phyloP scores from a whole-genome alignment of 2,797 vertebrate genomes.

The Eupleurogrammus muticus region DNA sequence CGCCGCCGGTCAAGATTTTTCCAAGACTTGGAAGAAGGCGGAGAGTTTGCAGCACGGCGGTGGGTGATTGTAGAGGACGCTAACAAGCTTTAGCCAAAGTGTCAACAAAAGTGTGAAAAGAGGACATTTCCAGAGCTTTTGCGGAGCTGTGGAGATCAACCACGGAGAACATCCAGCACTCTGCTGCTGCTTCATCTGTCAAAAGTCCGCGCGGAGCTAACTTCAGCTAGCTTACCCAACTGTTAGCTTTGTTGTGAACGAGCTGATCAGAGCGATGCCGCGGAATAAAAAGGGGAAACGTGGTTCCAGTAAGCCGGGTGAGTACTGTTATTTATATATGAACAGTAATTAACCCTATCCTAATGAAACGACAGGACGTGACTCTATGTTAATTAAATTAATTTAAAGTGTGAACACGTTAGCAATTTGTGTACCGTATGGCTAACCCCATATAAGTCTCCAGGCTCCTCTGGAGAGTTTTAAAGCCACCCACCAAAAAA shows the following conservation, averaged over 20 bases:
- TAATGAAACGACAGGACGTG: not conserved
- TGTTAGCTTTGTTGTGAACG: slow-evolving; percentile 53
- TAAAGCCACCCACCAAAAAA: too few relatives aligned
- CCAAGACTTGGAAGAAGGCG: slow-evolving; percentile 14
- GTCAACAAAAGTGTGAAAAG: slow-evolving; percentile 42
- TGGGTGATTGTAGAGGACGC: slow-evolving; percentile 24
- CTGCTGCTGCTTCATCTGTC: slow-evolving; percentile 17
- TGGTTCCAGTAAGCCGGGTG: slow-evolving; percentile 80
- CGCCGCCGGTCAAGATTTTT: slow-evolving; percentile 14
- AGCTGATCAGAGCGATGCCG: slow-evolving; percentile 75
- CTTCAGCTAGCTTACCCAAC: slow-evolving; percentile 32
- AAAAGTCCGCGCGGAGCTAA: slow-evolving; percentile 21
- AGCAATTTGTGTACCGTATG: not conserved
- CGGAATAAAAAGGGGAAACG: slow-evolving; percentile 86
- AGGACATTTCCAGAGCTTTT: not conserved
- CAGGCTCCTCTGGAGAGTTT: too few relatives aligned
- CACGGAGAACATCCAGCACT: not conserved
- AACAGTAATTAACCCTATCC: not conserved
- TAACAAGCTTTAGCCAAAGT: slow-evolving; percentile 35
- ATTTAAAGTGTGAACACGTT: not conserved
- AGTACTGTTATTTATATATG: slow-evolving; percentile 48
- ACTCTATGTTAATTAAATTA: not conserved
- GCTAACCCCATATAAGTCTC: too few relatives aligned
- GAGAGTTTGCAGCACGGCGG: slow-evolving; percentile 39
- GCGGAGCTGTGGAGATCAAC: not conserved